Percentiles rank a stretch among this genome's conserved stretches.
These are phyloP conservation scores for Aegithalos caudatus DNA, from an alignment of 2,113 vertebrate species.

Conservation along the genomic window DNA sequence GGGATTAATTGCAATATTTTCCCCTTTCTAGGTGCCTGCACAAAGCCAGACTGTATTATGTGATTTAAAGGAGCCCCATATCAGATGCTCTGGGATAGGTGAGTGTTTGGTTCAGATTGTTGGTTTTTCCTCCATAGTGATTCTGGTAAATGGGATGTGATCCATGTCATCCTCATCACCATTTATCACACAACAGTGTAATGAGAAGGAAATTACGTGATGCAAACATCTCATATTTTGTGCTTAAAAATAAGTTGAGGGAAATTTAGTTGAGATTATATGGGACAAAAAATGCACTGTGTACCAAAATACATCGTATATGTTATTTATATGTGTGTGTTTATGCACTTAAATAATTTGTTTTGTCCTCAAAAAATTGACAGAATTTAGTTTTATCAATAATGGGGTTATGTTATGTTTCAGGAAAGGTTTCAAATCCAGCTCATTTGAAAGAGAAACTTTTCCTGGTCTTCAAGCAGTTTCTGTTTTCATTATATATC, in stretches of 20 bases:
- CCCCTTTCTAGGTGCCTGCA: neutral
- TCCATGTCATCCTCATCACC: accelerated
- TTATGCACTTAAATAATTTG: neutral
- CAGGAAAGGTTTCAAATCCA: neutral
- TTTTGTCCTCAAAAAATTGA: neutral
- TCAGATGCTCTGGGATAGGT: neutral
- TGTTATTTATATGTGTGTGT: neutral
- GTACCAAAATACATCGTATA: neutral
- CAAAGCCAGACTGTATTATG: neutral
- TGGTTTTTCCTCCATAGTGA: neutral
- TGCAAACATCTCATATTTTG: neutral
- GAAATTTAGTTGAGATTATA: neutral
- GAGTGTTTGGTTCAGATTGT: neutral
- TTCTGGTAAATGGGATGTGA: neutral
- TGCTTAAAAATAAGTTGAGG: neutral
- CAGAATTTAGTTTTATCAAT: neutral
- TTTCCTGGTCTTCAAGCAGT: neutral
- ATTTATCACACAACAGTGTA: neutral
- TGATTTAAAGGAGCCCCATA: neutral
- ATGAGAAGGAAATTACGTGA: neutral
- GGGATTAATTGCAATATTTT: neutral
- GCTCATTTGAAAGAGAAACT: neutral
- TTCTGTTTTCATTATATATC: neutral
- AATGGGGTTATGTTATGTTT: neutral
- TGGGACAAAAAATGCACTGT: neutral